Base-by-base conservation (phyloP, 2,888 invertebrate species). In the Agrochola macilenta region DNA sequence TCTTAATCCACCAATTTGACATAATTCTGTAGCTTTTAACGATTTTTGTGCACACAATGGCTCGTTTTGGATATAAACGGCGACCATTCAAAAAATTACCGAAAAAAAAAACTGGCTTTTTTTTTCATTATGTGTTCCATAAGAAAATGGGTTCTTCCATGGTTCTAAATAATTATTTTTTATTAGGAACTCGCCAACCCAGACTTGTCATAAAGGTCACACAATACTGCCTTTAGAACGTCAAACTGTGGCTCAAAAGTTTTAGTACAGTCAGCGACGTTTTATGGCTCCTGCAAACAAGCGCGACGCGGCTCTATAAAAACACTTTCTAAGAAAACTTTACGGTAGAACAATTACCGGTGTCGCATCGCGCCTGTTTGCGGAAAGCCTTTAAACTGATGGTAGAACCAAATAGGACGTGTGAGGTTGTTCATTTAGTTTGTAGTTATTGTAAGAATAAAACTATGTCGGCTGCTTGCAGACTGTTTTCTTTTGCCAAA, bases 81-180 rank as follows among this genome's bases (percentile, higher is more conserved):
- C 57, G 30, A 49, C n/a, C 8, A 58, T 35, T 52, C 8, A 1
- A 52, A 39, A 3, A 49, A 57, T 0, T 64, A 64, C 14, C 17
- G 14, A 43, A 60, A 46, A 5, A 14, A 43, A 17, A 73, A 35
- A 30, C 14, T 3, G 9, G 39, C 39, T 9, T 43, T 43, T 39
- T 39, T 39, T 43, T 43, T 43, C 9, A 9, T 43, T 43, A 72
- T 76, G 81, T 70, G 74, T 52, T 69, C n/a, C 17, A 54, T 68
- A 69, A 82, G 65, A 80, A 83, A 61, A 80, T 79, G 76, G 88
- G 86, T 90, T 89, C 86, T 89, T 90, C 84, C 87, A 87, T 84
- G 69, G 81, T 76, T 82, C 70, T 78, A 80, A 79, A 84, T n/a
- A 8, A 54, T 43, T 43, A 43, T 43, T 66, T 49, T 49, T 49